Evolutionary conservation across 2,888 invertebrate species (phyloP).

Genomic region (Syrista parreyssii): DNA sequence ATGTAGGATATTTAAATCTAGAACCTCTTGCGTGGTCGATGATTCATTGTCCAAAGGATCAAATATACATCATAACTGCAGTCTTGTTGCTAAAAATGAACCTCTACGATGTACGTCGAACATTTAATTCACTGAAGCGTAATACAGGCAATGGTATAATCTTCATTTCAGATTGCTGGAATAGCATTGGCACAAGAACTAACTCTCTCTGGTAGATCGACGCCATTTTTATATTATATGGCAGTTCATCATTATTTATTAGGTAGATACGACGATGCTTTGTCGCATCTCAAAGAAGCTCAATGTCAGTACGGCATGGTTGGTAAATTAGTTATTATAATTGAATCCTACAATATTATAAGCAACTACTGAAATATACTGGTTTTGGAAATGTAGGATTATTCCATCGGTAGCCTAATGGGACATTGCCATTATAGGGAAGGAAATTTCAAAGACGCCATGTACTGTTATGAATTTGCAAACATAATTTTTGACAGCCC

Average conservation of each 20-base stretch:
- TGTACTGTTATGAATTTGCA: slow-evolving; percentile 46
- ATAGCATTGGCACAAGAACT: slow-evolving; percentile 48
- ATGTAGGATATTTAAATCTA: slow-evolving; percentile 16
- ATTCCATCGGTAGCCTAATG: slow-evolving; percentile 44
- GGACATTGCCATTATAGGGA: slow-evolving; percentile 46
- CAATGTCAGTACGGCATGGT: slow-evolving; percentile 45
- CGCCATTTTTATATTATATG: slow-evolving; percentile 44
- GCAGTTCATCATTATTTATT: slow-evolving; percentile 48
- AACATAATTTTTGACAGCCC: slow-evolving; percentile 47
- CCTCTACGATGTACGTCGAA: slow-evolving; percentile 41
- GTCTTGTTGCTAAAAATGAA: slow-evolving; percentile 46
- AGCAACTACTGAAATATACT: neutral
- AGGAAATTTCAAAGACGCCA: slow-evolving; percentile 31
- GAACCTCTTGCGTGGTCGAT: slow-evolving; percentile 50
- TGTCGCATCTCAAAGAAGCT: slow-evolving; percentile 44
- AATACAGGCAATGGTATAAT: neutral
- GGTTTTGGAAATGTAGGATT: slow-evolving; percentile 38
- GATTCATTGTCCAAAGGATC: slow-evolving; percentile 35
- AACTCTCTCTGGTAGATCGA: slow-evolving; percentile 31
- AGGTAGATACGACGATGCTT: slow-evolving; percentile 40
- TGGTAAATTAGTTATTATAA: neutral
- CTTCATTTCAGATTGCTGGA: slow-evolving; percentile 43
- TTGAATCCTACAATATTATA: neutral
- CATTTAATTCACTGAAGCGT: neutral
- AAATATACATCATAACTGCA: slow-evolving; percentile 35